phyloP scores from a whole-genome alignment of 2,888 invertebrate species.

The Hermodice carunculata region DNA sequence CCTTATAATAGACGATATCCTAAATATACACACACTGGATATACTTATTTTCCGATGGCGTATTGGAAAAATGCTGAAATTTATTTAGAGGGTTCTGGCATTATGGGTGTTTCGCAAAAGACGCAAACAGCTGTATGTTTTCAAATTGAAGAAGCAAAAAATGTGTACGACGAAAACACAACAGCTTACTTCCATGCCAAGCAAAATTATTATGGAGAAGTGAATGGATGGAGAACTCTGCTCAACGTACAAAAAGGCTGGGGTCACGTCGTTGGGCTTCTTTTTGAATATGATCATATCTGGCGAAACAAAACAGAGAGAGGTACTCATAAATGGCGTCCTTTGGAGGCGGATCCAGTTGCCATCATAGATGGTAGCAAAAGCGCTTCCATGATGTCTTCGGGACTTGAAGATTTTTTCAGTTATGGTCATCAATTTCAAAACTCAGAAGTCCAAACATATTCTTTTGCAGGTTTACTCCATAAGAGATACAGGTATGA shows the following conservation, averaged over 20 bases:
- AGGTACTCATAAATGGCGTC: conserved; percentile 35
- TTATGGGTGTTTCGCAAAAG: conserved; percentile 1
- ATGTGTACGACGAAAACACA: conserved; percentile 26
- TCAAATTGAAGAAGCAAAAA: conserved; percentile 26
- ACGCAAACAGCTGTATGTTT: conserved; percentile 34
- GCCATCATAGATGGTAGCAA: conserved; percentile 31
- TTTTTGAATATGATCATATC: conserved; percentile 39
- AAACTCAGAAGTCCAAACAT: conserved; percentile 41
- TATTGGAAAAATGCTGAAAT: conserved; percentile 37
- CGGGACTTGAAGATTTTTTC: conserved; percentile 47
- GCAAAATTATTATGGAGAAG: conserved; percentile 30
- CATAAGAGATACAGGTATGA: conserved; percentile 25
- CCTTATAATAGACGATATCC: conserved; percentile 6
- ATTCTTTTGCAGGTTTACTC: conserved; percentile 40
- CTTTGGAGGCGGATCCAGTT: conserved; percentile 40
- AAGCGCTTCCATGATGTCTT: conserved; percentile 35
- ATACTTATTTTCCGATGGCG: conserved; percentile 43
- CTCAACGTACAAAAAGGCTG: conserved; percentile 26
- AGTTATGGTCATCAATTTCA: conserved; percentile 46
- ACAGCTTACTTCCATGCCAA: conserved; percentile 39
- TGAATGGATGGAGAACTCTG: conserved; percentile 28
- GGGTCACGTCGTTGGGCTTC: conserved; percentile 41
- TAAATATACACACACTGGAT: conserved; percentile 26
- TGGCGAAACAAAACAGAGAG: conserved; percentile 26
- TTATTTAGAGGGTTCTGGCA: conserved; percentile 22